A percentile compares a stretch with the other conserved stretches of the same genome.
phyloP scores from a whole-genome alignment of 2,113 vertebrate species.

The Nycticebus coucang region DNA sequence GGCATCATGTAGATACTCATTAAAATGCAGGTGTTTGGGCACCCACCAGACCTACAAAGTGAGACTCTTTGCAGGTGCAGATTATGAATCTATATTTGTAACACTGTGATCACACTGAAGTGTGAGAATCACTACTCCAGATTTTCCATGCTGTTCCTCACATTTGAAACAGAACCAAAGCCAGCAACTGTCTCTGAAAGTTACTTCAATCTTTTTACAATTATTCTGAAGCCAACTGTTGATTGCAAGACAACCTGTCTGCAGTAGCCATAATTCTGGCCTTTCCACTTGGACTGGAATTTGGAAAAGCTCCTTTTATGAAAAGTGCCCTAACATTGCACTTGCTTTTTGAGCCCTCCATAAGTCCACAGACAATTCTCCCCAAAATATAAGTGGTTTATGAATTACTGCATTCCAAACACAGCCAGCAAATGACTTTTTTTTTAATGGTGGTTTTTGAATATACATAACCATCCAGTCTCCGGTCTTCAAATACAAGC shows the following conservation, averaged over 20 bases:
- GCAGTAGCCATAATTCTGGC: background rate
- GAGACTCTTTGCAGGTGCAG: background rate
- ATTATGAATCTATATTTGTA: background rate
- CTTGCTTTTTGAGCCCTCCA: background rate
- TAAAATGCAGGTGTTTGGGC: background rate
- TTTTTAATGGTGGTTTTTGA: background rate
- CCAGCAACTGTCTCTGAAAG: background rate
- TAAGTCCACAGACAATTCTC: background rate
- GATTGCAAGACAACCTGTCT: background rate
- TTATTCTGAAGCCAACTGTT: background rate
- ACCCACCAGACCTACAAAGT: background rate
- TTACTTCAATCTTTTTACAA: background rate
- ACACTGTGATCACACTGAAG: background rate
- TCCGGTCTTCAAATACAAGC: slow-evolving; percentile 37
- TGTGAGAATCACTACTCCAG: background rate
- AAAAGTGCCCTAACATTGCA: background rate
- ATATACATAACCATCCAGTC: background rate
- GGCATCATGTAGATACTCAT: background rate
- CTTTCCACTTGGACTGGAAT: background rate
- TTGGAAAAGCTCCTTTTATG: background rate
- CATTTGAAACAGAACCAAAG: background rate
- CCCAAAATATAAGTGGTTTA: background rate
- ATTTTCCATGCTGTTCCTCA: background rate
- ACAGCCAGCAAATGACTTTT: background rate
- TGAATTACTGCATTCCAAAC: background rate